A percentile compares a stretch with the other conserved stretches of the same genome.
phyloP scores from a whole-genome alignment of 2,888 invertebrate species.

The Seira sanloemensis region DNA sequence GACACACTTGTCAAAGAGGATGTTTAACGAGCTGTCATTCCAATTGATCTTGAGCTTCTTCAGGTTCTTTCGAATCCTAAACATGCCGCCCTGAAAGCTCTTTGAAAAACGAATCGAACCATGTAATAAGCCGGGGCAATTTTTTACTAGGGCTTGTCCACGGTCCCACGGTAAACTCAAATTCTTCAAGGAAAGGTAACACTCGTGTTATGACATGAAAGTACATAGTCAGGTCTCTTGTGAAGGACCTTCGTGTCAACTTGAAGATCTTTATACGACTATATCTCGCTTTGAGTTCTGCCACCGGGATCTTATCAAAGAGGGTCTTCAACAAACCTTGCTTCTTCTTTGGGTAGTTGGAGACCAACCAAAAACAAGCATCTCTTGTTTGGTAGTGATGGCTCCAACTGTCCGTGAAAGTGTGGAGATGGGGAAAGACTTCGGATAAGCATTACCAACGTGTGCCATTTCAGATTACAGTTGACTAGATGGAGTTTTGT shows the following conservation, averaged over 20 bases:
- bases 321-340: slow-evolving; percentile 34
- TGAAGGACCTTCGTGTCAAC: slow-evolving; percentile 40
- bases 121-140: not conserved
- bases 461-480: slow-evolving; percentile 51
- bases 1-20: slow-evolving; percentile 50
- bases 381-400: slow-evolving; percentile 15
- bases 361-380: not conserved
- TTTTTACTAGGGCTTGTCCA: slow-evolving; percentile 25
- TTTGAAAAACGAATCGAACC: slow-evolving; percentile 20
- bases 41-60: slow-evolving; percentile 51
- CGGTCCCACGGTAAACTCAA: slow-evolving; percentile 46
- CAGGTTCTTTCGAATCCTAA: slow-evolving; percentile 26
- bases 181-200: slow-evolving; percentile 30
- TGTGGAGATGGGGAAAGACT: slow-evolving; percentile 42
- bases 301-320: slow-evolving; percentile 9
- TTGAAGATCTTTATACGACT: slow-evolving; percentile 18
- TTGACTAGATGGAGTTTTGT: slow-evolving; percentile 41
- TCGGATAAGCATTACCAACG: slow-evolving; percentile 29
- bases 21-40: slow-evolving; percentile 24
- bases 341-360: not conserved
- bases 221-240: slow-evolving; percentile 35
- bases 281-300: slow-evolving; percentile 31
- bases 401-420: slow-evolving; percentile 49
- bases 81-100: slow-evolving; percentile 15
- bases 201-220: slow-evolving; percentile 30